A percentile compares a stretch with the other conserved stretches of the same genome.
These are phyloP conservation scores for Ceramica pisi DNA, from an alignment of 2,888 invertebrate species.

Conservation along the genomic window DNA sequence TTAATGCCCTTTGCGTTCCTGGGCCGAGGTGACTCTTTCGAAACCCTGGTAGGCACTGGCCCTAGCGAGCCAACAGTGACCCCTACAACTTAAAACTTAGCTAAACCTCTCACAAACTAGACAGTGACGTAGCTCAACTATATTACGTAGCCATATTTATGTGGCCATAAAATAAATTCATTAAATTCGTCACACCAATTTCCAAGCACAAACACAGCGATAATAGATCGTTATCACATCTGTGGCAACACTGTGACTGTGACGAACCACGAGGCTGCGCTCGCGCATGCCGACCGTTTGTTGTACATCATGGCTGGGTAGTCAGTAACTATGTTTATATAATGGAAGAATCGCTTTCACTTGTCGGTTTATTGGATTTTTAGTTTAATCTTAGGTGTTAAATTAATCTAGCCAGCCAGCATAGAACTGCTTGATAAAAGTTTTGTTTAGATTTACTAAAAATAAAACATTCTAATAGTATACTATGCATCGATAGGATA, in stretches of 20 bases:
- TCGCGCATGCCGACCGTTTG: constrained; percentile 32
- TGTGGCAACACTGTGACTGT: constrained; percentile 47
- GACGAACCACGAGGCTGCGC: constrained; percentile 41
- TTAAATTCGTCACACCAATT: constrained; percentile 58
- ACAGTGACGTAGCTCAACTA: constrained; percentile 20
- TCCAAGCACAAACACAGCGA: constrained; percentile 24
- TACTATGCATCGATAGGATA: no score
- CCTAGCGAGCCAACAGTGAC: no score
- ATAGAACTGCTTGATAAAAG: background rate
- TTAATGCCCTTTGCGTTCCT: no score
- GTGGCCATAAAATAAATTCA: constrained; percentile 22
- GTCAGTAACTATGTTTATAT: constrained; percentile 30
- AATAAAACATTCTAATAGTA: no score
- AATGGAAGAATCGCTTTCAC: constrained; percentile 42
- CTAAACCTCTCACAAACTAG: background rate
- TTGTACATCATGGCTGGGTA: constrained; percentile 25
- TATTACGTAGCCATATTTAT: background rate
- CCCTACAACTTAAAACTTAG: background rate
- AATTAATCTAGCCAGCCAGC: background rate
- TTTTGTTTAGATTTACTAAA: background rate
- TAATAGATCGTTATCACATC: constrained; percentile 57
- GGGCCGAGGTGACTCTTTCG: no score
- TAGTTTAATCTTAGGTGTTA: background rate
- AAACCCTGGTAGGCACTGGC: no score
- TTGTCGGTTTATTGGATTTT: constrained; percentile 27